Conservation (phyloP, 1,140 invertebrate species). For the Drosophila asahinai region DNA sequence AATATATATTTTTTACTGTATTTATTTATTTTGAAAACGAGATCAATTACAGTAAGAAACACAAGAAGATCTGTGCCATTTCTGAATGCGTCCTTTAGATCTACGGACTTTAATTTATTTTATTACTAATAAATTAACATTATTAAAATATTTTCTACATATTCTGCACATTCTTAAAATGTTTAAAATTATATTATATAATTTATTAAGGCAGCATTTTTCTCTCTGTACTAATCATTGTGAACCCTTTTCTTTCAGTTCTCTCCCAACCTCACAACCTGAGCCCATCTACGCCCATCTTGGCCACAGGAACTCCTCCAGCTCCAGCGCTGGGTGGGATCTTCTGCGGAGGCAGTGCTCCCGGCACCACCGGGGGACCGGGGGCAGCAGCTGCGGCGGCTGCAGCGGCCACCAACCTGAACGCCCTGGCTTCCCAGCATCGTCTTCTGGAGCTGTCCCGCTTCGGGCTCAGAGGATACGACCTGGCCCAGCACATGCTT, state of each 20-base stretch:
- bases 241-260: constrained; percentile 46
- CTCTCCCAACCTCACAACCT: constrained; percentile 59
- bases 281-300: constrained; percentile 76
- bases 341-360: constrained; percentile 74
- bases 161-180: not conserved
- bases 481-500: constrained; percentile 94
- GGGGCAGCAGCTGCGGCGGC: constrained; percentile 73
- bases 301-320: constrained; percentile 85
- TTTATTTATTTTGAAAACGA: too few species aligned
- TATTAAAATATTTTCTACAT: not conserved
- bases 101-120: too few species aligned
- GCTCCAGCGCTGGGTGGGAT: constrained; percentile 80
- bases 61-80: too few species aligned
- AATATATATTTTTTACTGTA: not conserved
- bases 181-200: not conserved
- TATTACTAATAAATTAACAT: not conserved
- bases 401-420: constrained; percentile 87
- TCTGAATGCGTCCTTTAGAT: too few species aligned
- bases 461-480: constrained; percentile 93
- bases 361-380: constrained; percentile 68
- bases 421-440: constrained; percentile 89
- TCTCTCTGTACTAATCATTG: constrained; percentile 6
- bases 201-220: not conserved
- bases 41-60: too few species aligned
- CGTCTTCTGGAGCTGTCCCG: constrained; percentile 93